phyloP scores from a whole-genome alignment of 2,888 invertebrate species.

The Lampropteryx suffumata region DNA sequence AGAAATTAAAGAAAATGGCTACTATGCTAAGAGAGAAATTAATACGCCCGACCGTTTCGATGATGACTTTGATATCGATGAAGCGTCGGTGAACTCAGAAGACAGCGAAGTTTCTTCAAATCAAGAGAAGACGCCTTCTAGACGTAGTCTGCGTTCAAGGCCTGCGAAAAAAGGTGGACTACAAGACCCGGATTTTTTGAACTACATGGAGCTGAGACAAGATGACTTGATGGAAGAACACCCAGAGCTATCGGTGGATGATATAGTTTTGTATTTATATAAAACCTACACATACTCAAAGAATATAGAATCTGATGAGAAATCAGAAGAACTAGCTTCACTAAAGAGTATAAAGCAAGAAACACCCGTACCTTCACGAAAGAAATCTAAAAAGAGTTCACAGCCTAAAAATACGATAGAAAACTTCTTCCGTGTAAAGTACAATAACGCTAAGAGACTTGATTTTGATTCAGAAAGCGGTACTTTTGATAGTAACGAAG shows the following conservation, averaged over 20 bases:
- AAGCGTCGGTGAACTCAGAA: conserved; percentile 44
- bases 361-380: neutral
- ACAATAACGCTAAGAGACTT: conserved; percentile 19
- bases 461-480: conserved; percentile 41
- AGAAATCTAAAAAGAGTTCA: conserved; percentile 19
- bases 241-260: conserved; percentile 73
- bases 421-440: conserved; percentile 21
- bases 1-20: conserved; percentile 21
- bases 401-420: conserved; percentile 31
- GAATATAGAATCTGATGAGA: conserved; percentile 44
- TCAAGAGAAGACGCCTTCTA: conserved; percentile 29
- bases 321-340: conserved; percentile 22
- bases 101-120: conserved; percentile 40
- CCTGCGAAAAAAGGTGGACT: conserved; percentile 26
- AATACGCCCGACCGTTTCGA: conserved; percentile 23
- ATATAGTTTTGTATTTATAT: conserved; percentile 73
- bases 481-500: conserved; percentile 1
- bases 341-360: conserved; percentile 13
- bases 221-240: conserved; percentile 77
- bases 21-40: conserved; percentile 6
- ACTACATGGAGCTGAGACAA: conserved; percentile 74
- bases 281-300: conserved; percentile 72
- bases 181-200: conserved; percentile 70
- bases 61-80: conserved; percentile 40
- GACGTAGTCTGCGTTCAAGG: conserved; percentile 43